A percentile compares a stretch with the other conserved stretches of the same genome.
Conservation (phyloP, 2,113 vertebrate genomes). For the Phrynocephalus versicolor region DNA sequence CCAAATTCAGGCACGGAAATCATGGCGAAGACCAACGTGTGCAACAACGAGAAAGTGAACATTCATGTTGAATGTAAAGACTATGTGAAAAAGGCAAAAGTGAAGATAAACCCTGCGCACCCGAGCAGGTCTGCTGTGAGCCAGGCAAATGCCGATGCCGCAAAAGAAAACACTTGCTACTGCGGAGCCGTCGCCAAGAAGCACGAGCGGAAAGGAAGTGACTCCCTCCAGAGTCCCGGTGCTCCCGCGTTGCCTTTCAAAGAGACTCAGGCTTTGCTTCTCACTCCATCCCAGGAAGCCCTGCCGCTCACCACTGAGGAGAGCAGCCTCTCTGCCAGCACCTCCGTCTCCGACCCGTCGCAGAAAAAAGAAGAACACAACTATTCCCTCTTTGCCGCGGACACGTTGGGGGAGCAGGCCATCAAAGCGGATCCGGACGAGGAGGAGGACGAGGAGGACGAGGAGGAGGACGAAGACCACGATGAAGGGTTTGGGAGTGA, state of each 20-base stretch:
- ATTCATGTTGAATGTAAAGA: slow-evolving; percentile 83
- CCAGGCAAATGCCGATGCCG: slow-evolving; percentile 71
- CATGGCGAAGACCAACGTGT: slow-evolving; percentile 84
- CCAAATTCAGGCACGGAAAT: slow-evolving; percentile 91
- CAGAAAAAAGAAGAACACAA: slow-evolving; percentile 99
- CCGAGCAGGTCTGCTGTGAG: slow-evolving; percentile 70
- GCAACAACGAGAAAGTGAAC: slow-evolving; percentile 77
- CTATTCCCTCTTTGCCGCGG: slow-evolving; percentile 94
- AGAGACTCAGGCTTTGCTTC: slow-evolving; percentile 80
- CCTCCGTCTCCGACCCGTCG: slow-evolving; percentile 78
- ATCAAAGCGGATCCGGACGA: slow-evolving; percentile 80
- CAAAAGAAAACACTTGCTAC: slow-evolving; percentile 81
- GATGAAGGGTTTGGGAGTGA: slow-evolving; percentile 98
- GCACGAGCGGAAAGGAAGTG: slow-evolving; percentile 79
- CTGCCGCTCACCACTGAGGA: slow-evolving; percentile 69
- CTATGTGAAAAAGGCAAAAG: slow-evolving; percentile 96
- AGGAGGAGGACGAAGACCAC: slow-evolving; percentile 93
- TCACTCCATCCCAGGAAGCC: slow-evolving; percentile 73
- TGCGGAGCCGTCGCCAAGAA: slow-evolving; percentile 77
- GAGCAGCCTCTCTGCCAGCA: slow-evolving; percentile 74
- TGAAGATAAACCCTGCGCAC: slow-evolving; percentile 83
- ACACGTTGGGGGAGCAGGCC: slow-evolving; percentile 77
- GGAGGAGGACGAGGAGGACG: slow-evolving; percentile 83
- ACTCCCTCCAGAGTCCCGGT: slow-evolving; percentile 68
- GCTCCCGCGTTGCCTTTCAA: slow-evolving; percentile 78